Conservation (phyloP, 2,797 vertebrate genomes). For the Spinibarbus caldwelli region DNA sequence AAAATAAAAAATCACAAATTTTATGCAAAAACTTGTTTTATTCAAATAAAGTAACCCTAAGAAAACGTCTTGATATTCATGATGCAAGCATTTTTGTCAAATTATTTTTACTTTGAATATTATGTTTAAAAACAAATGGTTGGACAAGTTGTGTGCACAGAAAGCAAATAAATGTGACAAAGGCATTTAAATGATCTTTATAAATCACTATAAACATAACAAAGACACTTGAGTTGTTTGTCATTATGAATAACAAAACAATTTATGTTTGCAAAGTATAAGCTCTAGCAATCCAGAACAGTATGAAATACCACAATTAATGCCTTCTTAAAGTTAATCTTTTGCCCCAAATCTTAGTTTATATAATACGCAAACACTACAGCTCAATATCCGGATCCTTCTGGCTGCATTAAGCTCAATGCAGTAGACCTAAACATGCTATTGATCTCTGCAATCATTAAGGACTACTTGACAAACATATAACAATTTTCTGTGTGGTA, state of each 20-base stretch:
- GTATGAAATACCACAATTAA: not conserved
- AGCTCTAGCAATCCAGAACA: not conserved
- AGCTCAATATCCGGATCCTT: no score
- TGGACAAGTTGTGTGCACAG: not conserved
- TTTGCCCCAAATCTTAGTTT: not conserved
- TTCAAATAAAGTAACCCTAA: not conserved
- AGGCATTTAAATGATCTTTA: not conserved
- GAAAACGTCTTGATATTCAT: not conserved
- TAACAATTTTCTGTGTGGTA: not conserved
- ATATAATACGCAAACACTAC: not conserved
- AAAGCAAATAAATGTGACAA: not conserved
- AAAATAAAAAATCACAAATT: not conserved
- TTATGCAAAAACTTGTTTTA: not conserved
- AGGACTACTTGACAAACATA: slow-evolving; percentile 13
- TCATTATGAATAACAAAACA: not conserved
- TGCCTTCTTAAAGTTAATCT: not conserved
- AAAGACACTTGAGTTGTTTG: not conserved
- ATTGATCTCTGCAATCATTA: slow-evolving; percentile 53
- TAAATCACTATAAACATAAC: not conserved
- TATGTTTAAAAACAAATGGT: not conserved
- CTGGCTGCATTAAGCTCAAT: slow-evolving; percentile 32
- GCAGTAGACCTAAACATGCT: slow-evolving; percentile 35
- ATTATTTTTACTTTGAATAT: not conserved
- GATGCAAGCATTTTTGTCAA: not conserved
- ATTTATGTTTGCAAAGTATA: not conserved